Evolutionary conservation across 1,140 invertebrate genomes (phyloP).

Genomic region (Littorina saxatilis): DNA sequence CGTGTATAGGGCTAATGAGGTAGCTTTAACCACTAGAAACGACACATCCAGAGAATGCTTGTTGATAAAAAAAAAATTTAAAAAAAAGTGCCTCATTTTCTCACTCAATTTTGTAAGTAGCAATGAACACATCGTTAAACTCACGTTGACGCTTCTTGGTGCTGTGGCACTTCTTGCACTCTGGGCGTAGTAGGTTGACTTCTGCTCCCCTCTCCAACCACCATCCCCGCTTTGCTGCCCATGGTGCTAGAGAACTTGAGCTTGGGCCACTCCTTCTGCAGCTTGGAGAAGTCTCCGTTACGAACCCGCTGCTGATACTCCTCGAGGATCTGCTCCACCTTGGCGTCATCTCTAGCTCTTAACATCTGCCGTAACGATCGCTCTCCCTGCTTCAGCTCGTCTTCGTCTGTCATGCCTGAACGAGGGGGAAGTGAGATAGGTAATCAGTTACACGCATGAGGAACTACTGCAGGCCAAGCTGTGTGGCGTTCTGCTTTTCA

Average conservation of each 20-base stretch:
- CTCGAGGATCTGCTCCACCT: slow-evolving; percentile 42
- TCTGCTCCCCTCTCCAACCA: not conserved
- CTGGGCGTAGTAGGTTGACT: not conserved
- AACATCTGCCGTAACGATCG: slow-evolving; percentile 28
- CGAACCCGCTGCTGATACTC: slow-evolving; percentile 44
- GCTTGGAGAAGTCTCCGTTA: slow-evolving; percentile 7
- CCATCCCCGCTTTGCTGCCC: not conserved
- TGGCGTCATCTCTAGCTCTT: slow-evolving; percentile 39
- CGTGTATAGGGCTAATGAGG: no score
- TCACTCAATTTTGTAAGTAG: no score
- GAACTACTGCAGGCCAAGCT: no score
- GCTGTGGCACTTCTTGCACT: not conserved
- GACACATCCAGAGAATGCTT: no score
- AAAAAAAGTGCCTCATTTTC: no score
- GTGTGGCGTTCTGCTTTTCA: no score
- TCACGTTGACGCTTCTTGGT: not conserved
- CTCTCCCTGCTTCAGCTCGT: slow-evolving; percentile 15
- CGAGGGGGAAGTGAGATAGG: no score
- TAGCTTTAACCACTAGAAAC: no score
- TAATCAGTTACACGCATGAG: no score
- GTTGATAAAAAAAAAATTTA: no score
- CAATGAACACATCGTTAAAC: no score
- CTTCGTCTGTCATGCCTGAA: slow-evolving; percentile 36
- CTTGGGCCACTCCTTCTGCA: slow-evolving; percentile 23
- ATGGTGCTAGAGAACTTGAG: slow-evolving; percentile 33